Evolutionary conservation across 1,140 invertebrate species (phyloP).

Genomic region (Zaprionus gabonicus): DNA sequence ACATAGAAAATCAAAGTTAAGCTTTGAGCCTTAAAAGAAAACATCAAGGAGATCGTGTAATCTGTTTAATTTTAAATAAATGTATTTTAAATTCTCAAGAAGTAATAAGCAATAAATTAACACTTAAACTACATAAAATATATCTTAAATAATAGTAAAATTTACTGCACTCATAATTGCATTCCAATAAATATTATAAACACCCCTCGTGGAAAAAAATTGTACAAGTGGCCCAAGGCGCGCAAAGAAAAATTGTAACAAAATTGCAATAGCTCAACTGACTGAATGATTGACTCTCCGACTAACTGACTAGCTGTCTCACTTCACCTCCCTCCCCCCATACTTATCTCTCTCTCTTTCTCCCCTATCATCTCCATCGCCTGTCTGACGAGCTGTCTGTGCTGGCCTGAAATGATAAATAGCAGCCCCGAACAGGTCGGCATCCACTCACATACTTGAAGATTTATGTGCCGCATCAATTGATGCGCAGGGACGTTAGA

Average conservation of each 20-base stretch:
- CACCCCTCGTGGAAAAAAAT: constrained; percentile 44
- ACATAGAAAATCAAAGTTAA: too few species aligned
- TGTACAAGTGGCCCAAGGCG: constrained; percentile 72
- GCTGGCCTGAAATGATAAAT: constrained; percentile 72
- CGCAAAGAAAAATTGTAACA: constrained; percentile 75
- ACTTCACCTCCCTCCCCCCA: neutral
- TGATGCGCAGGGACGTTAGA: constrained; percentile 39
- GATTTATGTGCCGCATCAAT: constrained; percentile 81
- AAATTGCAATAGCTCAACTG: constrained; percentile 77
- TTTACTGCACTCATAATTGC: neutral
- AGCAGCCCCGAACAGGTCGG: constrained; percentile 68
- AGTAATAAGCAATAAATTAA: too few species aligned
- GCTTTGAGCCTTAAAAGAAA: too few species aligned
- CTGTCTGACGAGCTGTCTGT: constrained; percentile 35
- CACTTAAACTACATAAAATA: too few species aligned
- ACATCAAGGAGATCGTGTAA: too few species aligned
- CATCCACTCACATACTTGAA: constrained; percentile 67
- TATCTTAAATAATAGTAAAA: neutral
- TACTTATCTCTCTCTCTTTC: neutral
- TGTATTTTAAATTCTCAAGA: too few species aligned
- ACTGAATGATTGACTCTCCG: constrained; percentile 46
- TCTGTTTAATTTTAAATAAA: too few species aligned
- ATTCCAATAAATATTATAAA: neutral
- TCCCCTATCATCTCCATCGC: neutral
- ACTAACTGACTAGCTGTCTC: constrained; percentile 53